These are phyloP conservation scores for Toxonevra muliebris DNA, from an alignment of 2,888 invertebrate genomes.

Conservation along the genomic window DNA sequence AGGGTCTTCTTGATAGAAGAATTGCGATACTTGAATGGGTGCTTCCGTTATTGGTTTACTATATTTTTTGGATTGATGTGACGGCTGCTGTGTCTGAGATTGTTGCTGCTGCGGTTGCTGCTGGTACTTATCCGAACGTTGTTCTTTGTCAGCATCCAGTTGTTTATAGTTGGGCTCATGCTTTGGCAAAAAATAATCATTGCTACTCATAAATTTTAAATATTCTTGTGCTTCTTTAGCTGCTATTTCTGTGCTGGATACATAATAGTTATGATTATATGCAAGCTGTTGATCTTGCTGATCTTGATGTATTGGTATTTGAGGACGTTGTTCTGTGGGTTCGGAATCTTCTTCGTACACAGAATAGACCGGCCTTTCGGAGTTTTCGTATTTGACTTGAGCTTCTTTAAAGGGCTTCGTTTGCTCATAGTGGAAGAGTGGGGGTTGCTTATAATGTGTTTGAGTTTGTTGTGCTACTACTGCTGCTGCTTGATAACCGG, in stretches of 20 bases:
- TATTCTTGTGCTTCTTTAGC: slow-evolving; percentile 58
- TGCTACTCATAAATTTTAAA: slow-evolving; percentile 60
- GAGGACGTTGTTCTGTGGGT: slow-evolving; percentile 20
- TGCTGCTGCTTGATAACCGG: too few relatives aligned
- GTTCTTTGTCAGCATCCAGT: slow-evolving; percentile 51
- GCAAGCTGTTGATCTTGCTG: too few relatives aligned
- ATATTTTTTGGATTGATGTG: neutral
- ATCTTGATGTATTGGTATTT: slow-evolving; percentile 25
- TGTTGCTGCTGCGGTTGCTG: slow-evolving; percentile 45
- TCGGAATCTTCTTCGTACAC: slow-evolving; percentile 52
- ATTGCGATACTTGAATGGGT: slow-evolving; percentile 46
- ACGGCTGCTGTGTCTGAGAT: slow-evolving; percentile 31
- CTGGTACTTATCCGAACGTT: slow-evolving; percentile 41
- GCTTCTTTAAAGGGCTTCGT: too few relatives aligned
- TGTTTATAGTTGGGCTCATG: slow-evolving; percentile 58
- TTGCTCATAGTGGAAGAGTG: slow-evolving; percentile 21
- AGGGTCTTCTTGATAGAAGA: slow-evolving; percentile 52
- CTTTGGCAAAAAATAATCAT: slow-evolving; percentile 60
- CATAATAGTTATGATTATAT: slow-evolving; percentile 32
- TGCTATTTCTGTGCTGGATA: slow-evolving; percentile 34
- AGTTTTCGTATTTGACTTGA: too few relatives aligned
- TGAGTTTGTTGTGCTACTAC: too few relatives aligned
- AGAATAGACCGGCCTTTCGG: slow-evolving; percentile 29
- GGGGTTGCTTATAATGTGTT: neutral
- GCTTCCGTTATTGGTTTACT: slow-evolving; percentile 19